phyloP scores from a whole-genome alignment of 2,113 vertebrate species.

The Dolichotis patagonum region DNA sequence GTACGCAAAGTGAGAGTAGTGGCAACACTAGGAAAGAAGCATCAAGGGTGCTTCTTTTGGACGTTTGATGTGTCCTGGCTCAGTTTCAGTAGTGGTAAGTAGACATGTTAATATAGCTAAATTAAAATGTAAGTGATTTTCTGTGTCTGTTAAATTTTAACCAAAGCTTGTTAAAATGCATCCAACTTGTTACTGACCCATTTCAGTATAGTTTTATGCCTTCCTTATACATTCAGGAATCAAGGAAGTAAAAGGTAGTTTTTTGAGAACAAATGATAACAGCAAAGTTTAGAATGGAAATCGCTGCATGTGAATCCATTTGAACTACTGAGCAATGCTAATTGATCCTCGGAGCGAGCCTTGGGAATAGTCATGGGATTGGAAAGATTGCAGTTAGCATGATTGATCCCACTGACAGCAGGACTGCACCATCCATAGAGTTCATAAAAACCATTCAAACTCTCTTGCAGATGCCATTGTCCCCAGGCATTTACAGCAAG shows the following conservation, averaged over 20 bases:
- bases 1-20: too few species aligned
- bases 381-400: neutral
- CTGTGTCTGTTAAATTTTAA: neutral
- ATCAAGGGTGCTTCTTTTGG: accelerated
- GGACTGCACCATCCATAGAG: neutral
- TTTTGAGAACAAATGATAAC: constrained; percentile 20
- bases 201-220: neutral
- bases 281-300: neutral
- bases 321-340: neutral
- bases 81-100: neutral
- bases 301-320: constrained; percentile 16
- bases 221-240: constrained; percentile 40
- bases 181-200: neutral
- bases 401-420: neutral
- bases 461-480: neutral
- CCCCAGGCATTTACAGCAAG: neutral
- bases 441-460: neutral
- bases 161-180: neutral
- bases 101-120: neutral
- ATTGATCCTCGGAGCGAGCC: neutral
- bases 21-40: neutral
- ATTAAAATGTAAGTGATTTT: neutral
- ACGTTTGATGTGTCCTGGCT: neutral
- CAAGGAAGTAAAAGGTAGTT: neutral
- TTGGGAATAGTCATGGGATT: neutral